Evolutionary conservation across 2,113 vertebrate species (phyloP).

Genomic region (Serinus canaria): DNA sequence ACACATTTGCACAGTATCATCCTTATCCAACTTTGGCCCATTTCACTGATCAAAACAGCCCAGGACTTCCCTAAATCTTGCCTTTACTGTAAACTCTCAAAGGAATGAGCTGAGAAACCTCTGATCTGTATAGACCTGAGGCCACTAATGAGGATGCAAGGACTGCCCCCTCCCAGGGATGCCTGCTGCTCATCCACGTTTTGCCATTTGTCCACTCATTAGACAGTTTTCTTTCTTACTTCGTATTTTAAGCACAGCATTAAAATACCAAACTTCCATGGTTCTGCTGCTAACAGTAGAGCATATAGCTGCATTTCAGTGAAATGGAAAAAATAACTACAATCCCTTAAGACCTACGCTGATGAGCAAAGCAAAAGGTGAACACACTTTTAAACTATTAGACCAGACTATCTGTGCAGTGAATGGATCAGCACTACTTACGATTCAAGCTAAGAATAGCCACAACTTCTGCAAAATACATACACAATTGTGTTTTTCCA

Average conservation of each 20-base stretch:
- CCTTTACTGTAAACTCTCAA: not conserved
- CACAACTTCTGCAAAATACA: not conserved
- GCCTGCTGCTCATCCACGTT: not conserved
- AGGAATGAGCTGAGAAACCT: not conserved
- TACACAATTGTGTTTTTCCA: not conserved
- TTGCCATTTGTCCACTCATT: not conserved
- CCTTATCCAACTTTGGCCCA: not conserved
- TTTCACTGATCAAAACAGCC: conserved; percentile 4
- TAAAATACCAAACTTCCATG: not conserved
- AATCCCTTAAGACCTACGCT: not conserved
- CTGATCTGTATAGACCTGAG: not conserved
- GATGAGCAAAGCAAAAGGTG: not conserved
- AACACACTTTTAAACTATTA: not conserved
- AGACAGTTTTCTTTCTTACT: not conserved
- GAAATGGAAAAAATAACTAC: not conserved
- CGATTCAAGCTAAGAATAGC: not conserved
- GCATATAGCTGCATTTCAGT: not conserved
- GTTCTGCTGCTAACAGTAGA: not conserved
- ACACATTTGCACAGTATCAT: not conserved
- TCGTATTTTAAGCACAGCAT: not conserved
- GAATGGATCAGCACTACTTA: not conserved
- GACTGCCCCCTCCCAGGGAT: not conserved
- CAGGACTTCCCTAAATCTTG: not conserved
- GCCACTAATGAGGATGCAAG: not conserved
- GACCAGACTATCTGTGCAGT: not conserved